These are phyloP conservation scores for Cabera pusaria DNA, from an alignment of 2,888 invertebrate genomes.

Conservation along the genomic window DNA sequence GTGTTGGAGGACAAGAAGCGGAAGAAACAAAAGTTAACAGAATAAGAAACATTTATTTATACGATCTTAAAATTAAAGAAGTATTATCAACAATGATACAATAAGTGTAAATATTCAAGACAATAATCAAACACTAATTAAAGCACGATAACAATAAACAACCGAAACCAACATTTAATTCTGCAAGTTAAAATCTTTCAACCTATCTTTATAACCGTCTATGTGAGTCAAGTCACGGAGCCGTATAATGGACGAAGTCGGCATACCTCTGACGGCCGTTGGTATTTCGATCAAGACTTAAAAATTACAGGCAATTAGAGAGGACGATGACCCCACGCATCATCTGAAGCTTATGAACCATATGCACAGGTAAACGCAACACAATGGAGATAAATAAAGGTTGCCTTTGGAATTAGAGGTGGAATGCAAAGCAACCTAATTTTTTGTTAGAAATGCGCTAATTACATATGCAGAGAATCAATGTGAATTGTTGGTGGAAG, in stretches of 20 bases:
- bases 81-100: no score
- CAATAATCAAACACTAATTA: no score
- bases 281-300: slow-evolving; percentile 58
- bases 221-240: slow-evolving; percentile 9
- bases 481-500: no score
- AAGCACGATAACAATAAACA: no score
- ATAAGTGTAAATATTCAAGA: no score
- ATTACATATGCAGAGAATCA: no score
- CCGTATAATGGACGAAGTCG: slow-evolving; percentile 20
- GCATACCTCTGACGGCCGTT: slow-evolving; percentile 46
- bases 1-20: no score
- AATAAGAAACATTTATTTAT: no score
- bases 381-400: slow-evolving; percentile 15
- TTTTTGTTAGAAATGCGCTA: slow-evolving; percentile 4
- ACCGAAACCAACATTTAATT: no score
- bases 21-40: no score
- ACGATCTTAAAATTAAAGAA: no score
- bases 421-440: slow-evolving; percentile 10
- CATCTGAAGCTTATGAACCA: slow-evolving; percentile 20
- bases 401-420: slow-evolving; percentile 9
- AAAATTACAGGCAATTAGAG: slow-evolving; percentile 69
- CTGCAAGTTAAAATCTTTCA: no score
- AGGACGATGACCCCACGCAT: slow-evolving; percentile 45
- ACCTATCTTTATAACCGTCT: background rate
- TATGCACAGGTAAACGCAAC: slow-evolving; percentile 6